Evolutionary conservation across 2,797 vertebrate species (phyloP).

Genomic region (Bucorvus abyssinicus): DNA sequence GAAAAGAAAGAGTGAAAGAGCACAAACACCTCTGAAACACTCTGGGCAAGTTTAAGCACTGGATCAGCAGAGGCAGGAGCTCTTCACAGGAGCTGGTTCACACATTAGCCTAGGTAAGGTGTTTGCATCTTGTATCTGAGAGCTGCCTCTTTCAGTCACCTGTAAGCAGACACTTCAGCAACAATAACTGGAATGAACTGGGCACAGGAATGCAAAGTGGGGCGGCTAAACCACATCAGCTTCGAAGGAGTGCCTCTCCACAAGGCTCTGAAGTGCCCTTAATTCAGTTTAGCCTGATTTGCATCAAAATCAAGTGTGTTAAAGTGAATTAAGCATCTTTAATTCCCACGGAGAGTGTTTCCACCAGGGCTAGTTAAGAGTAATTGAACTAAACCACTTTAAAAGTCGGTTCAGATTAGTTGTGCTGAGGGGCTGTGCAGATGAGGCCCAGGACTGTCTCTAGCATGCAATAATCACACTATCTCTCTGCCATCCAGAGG

Average conservation of each 20-base stretch:
- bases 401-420: slow-evolving; percentile 58
- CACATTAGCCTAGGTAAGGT: background rate
- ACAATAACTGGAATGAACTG: background rate
- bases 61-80: background rate
- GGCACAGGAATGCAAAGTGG: slow-evolving; percentile 11
- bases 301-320: background rate
- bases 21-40: background rate
- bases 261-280: slow-evolving; percentile 4
- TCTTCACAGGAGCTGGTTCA: background rate
- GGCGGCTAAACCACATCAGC: background rate
- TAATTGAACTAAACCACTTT: slow-evolving; percentile 70
- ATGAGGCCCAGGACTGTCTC: slow-evolving; percentile 48
- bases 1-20: background rate
- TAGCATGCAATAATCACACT: slow-evolving; percentile 35
- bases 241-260: background rate
- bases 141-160: background rate
- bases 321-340: slow-evolving; percentile 49
- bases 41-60: background rate
- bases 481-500: background rate
- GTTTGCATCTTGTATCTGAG: background rate
- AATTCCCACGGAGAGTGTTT: slow-evolving; percentile 28
- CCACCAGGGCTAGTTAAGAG: slow-evolving; percentile 47
- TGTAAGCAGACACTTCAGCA: slow-evolving; percentile 35
- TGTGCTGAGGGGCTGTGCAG: slow-evolving; percentile 37
- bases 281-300: slow-evolving; percentile 51